Evolutionary conservation across 2,888 invertebrate species (phyloP), one percentile per base, ranked within the genome.

Genomic region (Spilosoma lubricipeda): DNA sequence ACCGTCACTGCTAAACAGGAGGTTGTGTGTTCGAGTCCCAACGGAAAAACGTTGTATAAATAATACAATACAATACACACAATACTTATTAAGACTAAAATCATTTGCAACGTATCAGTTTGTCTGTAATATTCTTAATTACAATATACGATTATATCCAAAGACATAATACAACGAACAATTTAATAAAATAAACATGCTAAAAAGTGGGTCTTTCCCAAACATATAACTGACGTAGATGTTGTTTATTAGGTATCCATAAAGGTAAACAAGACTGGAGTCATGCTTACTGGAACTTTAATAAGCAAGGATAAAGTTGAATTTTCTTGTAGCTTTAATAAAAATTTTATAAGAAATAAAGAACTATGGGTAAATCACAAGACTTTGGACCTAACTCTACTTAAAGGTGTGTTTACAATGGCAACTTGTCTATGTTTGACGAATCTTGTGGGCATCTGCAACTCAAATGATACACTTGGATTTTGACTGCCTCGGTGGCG

Each of bases 121-220:
- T 59, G 27, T 59, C 59, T 27, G 27, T n/a, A 56, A 56, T 11
- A 13, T 56, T 56, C n/a, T 56, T n/a, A 56, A 56, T 56, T 56
- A 27, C 11, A 11, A 13, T 56, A 13, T 56, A 27, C n/a, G 15
- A 59, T 13, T 59, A 45, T 30, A 18, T 9, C 4, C 23, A 48
- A 30, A 67, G 5, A 11, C 11, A 23, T 33, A 23, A 33, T 7
- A 48, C 18, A 67, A 48, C 33, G 45, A 11, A 48, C 20, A 67
- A 30, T 18, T 67, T 48, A 20, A 48, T 48, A 23, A 30, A 63
- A 11, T 23, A 33, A 20, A 48, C 27, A 67, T 48, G 5, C 20
- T 48, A 23, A 48, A 67, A 67, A 67, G 45, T 45, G 45, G 48
- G 67, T 48, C 48, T 67, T 67, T 48, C 39, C 67, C 23, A 5